Evolutionary conservation across 1,140 invertebrate species (phyloP).

Genomic region (Drosophila pallidifrons): DNA sequence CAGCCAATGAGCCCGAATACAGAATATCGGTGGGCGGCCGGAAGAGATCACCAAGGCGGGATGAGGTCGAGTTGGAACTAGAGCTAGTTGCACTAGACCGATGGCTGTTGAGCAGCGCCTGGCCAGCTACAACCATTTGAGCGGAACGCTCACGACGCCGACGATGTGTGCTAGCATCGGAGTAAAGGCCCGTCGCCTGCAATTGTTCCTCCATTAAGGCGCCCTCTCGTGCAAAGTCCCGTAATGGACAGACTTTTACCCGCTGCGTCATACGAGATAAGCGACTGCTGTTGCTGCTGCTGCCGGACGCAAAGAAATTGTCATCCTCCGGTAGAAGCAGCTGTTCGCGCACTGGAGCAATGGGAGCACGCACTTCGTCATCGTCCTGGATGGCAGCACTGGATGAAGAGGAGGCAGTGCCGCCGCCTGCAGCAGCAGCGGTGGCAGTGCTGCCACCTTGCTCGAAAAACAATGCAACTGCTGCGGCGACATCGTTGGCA

Average conservation of each 20-base stretch:
- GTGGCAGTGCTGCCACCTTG: conserved; percentile 52
- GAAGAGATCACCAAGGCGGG: conserved; percentile 90
- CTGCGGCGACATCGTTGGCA: conserved; percentile 76
- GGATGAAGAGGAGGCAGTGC: conserved; percentile 17
- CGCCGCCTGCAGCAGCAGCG: background rate
- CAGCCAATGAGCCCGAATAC: conserved; percentile 88
- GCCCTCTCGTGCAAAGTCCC: conserved; percentile 80
- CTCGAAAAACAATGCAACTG: conserved; percentile 77
- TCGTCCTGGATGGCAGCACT: conserved; percentile 45
- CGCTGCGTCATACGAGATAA: conserved; percentile 60
- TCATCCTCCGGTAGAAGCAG: conserved; percentile 82
- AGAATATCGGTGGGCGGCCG: conserved; percentile 91
- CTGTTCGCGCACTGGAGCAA: conserved; percentile 79
- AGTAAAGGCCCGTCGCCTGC: conserved; percentile 67
- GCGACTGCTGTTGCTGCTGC: conserved; percentile 47
- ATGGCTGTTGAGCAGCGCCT: conserved; percentile 37
- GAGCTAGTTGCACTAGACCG: conserved; percentile 19
- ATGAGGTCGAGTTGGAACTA: conserved; percentile 44
- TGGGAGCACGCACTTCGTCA: conserved; percentile 81
- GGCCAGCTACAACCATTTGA: conserved; percentile 70
- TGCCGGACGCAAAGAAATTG: conserved; percentile 76
- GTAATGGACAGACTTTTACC: conserved; percentile 76
- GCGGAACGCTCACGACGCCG: conserved; percentile 64
- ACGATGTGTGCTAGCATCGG: conserved; percentile 60
- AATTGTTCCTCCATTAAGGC: conserved; percentile 80